phyloP scores from a whole-genome alignment of 2,797 vertebrate species.

The Danio kyathit region DNA sequence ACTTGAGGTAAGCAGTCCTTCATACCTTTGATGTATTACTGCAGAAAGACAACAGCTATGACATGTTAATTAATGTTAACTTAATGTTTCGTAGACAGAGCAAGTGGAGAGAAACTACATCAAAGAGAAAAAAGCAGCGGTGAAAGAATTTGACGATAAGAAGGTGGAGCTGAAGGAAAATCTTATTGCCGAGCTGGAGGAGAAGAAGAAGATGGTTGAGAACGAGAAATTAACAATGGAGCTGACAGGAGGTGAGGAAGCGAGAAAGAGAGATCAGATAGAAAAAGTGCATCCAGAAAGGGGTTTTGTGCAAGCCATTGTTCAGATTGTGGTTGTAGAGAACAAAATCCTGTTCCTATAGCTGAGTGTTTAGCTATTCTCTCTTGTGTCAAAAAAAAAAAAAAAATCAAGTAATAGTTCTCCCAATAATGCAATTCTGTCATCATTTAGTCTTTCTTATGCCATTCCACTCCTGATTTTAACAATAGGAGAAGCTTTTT shows the following conservation, averaged over 20 bases:
- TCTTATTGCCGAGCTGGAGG: conserved; percentile 94
- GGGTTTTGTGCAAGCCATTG: background rate
- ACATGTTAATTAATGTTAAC: conserved; percentile 15
- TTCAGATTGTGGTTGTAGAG: background rate
- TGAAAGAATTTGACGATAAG: conserved; percentile 99
- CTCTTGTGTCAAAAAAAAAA: background rate
- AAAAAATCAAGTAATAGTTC: background rate
- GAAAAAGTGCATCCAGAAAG: background rate
- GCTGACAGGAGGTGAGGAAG: conserved; percentile 91
- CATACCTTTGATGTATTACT: background rate
- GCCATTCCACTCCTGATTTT: background rate
- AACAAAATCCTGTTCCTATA: background rate
- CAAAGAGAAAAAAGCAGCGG: conserved; percentile 97
- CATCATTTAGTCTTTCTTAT: background rate
- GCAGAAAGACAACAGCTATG: background rate
- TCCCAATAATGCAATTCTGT: background rate
- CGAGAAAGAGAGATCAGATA: conserved; percentile 47
- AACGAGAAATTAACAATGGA: conserved; percentile 99
- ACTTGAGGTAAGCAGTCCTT: conserved; percentile 88
- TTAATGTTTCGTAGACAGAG: conserved; percentile 83
- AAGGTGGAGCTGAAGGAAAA: conserved; percentile 99
- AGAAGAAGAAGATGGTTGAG: conserved; percentile 99
- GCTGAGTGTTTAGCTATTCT: background rate
- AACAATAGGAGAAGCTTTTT: background rate
- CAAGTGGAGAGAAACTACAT: conserved; percentile 98